These are phyloP conservation scores for Noctua pronuba DNA, from an alignment of 2,888 invertebrate genomes.

Conservation along the genomic window DNA sequence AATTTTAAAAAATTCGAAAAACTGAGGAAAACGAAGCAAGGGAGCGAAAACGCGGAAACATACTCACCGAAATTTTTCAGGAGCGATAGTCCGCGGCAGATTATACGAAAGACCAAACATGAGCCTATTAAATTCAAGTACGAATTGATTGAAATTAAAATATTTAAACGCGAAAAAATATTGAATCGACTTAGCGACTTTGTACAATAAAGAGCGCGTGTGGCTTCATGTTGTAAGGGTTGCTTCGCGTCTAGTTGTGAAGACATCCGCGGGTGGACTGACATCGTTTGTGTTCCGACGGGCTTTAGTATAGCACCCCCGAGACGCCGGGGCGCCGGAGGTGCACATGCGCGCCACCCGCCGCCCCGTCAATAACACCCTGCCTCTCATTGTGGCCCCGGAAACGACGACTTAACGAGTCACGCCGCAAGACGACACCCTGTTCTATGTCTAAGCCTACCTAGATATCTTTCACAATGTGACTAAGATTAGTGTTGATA, in stretches of 20 bases:
- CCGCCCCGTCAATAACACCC: slow-evolving; percentile 87
- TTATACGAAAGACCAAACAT: slow-evolving; percentile 83
- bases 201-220: slow-evolving; percentile 71
- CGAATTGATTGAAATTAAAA: slow-evolving; percentile 9
- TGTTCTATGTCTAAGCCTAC: slow-evolving; percentile 70
- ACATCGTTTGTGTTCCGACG: slow-evolving; percentile 79
- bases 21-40: slow-evolving; percentile 9
- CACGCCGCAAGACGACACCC: slow-evolving; percentile 85
- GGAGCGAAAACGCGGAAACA: slow-evolving; percentile 51
- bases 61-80: slow-evolving; percentile 79
- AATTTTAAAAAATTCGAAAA: slow-evolving; percentile 4
- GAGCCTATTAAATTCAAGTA: slow-evolving; percentile 68
- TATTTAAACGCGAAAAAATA: slow-evolving; percentile 34
- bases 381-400: slow-evolving; percentile 86
- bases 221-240: slow-evolving; percentile 59
- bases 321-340: slow-evolving; percentile 88
- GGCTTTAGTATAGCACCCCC: slow-evolving; percentile 84
- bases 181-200: slow-evolving; percentile 74
- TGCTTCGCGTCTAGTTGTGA: slow-evolving; percentile 74
- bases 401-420: slow-evolving; percentile 88
- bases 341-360: slow-evolving; percentile 86
- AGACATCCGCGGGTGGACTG: slow-evolving; percentile 83
- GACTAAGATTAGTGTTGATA: slow-evolving; percentile 49
- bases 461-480: slow-evolving; percentile 66
- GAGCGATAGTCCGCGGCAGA: slow-evolving; percentile 72